Base-by-base conservation (phyloP, 1,140 invertebrate genomes). In the Aphaenogaster floridana region DNA sequence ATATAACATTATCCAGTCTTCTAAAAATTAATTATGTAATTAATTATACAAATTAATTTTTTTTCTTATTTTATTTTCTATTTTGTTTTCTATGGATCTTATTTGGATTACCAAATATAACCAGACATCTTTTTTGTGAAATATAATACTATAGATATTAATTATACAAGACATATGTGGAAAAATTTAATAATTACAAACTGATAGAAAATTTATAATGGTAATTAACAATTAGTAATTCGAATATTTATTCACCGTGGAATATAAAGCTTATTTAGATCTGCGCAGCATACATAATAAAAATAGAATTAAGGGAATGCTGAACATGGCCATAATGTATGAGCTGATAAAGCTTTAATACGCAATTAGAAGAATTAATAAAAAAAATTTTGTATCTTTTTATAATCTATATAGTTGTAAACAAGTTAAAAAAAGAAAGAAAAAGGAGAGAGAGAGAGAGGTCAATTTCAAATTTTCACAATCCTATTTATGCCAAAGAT, bases 401-500 rank as follows among this genome's bases (percentile, higher is more conserved):
- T 28, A 61, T 59, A 61, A 45, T 61, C 21, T 61, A 28, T 61
- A 45, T 42, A 74, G 17, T 42, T 57, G 34, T 13, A 59, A 7
- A 45, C 7, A 59, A 8, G 57, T 54, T 21, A 57, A 57, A 13
- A 13, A 34, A n/a, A 17, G 28, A 28, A 28, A 28, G 28, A 28
- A 28, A 28, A 28, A 28, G 28, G 0, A 28, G 28, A 28, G 28
- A 28, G 28, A 28, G 28, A 28, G 28, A 28, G 28, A n/a, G 8
- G 17, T 50, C 17, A 34, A 36, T 64, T 13, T 78, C 59, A 59
- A 11, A 42, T 77, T 36, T 77, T 2, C 13, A 77, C n/a, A 50
- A 39, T 50, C 2, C 39, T 4, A 80, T 68, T 39, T 52, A 80
- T 68, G n/a, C 63, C 78, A 80, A 80, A 80, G 63, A 39, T 42